Conservation (phyloP, 2,797 vertebrate genomes). For the Hapalemur alaotrensis region DNA sequence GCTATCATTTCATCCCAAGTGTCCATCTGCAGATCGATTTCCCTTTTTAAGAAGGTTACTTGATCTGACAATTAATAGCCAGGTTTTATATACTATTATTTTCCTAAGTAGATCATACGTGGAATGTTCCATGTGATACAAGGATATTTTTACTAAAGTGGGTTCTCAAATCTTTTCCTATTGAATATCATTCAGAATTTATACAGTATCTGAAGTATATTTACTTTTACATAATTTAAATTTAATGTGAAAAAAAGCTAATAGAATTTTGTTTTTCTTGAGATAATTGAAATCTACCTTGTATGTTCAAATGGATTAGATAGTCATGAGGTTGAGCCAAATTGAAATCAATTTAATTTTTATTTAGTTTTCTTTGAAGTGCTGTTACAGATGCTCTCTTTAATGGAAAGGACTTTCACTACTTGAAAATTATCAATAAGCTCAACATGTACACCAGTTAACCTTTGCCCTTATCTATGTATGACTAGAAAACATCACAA, state of each 20-base stretch:
- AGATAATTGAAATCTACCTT: neutral
- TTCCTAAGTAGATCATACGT: neutral
- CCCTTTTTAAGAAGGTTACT: conserved; percentile 40
- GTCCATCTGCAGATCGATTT: conserved; percentile 61
- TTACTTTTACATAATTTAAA: conserved; percentile 56
- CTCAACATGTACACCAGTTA: neutral
- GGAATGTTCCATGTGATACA: neutral
- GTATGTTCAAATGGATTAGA: conserved; percentile 46
- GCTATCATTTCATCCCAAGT: conserved; percentile 43
- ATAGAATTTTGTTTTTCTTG: conserved; percentile 46
- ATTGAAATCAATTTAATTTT: conserved; percentile 47
- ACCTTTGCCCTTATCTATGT: conserved; percentile 53
- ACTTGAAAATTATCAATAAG: conserved; percentile 56
- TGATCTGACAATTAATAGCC: conserved; percentile 58
- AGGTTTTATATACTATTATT: neutral
- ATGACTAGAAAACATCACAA: conserved; percentile 11
- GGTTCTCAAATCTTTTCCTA: neutral
- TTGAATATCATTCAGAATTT: conserved; percentile 4
- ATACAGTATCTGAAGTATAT: neutral
- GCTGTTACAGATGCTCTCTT: neutral
- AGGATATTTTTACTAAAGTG: neutral
- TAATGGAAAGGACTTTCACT: conserved; percentile 13
- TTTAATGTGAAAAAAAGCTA: conserved; percentile 42
- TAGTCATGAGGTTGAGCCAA: neutral
- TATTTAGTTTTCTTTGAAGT: conserved; percentile 43